Evolutionary conservation across 2,113 vertebrate species (phyloP).

Genomic region (Henicopernis longicauda): DNA sequence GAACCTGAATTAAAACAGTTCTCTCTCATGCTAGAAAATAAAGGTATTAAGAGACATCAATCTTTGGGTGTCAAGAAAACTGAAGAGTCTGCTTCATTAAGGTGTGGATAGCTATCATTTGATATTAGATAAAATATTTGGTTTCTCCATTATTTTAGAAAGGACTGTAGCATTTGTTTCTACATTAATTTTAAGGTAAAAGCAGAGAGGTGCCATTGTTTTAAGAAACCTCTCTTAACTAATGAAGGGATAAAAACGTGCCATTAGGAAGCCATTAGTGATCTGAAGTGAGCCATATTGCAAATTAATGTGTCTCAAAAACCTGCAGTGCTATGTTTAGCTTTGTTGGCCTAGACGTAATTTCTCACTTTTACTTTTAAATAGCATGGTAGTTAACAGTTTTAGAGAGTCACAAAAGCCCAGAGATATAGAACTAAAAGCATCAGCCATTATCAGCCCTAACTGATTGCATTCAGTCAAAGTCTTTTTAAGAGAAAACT

Average conservation of each 20-base stretch:
- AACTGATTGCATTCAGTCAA: background rate
- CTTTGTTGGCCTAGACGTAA: background rate
- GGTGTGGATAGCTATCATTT: background rate
- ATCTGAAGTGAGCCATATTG: background rate
- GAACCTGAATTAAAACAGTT: background rate
- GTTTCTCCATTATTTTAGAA: background rate
- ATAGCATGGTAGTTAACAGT: background rate
- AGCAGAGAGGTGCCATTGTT: background rate
- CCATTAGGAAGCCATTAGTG: conserved; percentile 14
- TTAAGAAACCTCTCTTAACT: background rate
- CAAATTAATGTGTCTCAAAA: background rate
- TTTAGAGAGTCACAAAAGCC: background rate
- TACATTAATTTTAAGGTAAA: background rate
- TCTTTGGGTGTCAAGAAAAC: background rate
- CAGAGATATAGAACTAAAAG: background rate
- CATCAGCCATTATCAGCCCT: background rate
- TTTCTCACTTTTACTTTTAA: background rate
- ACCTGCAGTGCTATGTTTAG: background rate
- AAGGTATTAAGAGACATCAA: background rate
- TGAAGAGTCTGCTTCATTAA: background rate
- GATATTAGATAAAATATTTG: background rate
- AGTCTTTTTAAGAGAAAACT: background rate
- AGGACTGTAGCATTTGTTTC: background rate
- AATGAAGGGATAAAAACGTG: conserved; percentile 8
- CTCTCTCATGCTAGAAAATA: background rate